A percentile compares a stretch with the other conserved stretches of the same genome.
phyloP scores from a whole-genome alignment of 1,140 invertebrate species.

The Hydropsyche tenuis region DNA sequence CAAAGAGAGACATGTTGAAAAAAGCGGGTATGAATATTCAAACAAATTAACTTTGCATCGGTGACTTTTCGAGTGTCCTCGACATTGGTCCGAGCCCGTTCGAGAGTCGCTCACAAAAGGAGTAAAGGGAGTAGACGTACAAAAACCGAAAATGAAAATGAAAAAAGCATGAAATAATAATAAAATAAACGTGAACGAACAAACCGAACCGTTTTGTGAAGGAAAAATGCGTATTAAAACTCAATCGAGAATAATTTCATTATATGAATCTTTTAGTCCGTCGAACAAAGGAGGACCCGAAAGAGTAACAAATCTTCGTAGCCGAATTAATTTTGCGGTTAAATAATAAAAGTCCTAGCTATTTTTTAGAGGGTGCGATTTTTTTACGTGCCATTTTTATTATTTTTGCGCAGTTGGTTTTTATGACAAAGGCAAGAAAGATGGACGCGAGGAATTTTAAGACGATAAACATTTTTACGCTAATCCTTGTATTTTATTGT shows the following conservation, averaged over 20 bases:
- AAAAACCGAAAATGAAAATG: background rate
- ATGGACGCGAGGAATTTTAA: constrained; percentile 23
- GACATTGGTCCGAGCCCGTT: constrained; percentile 41
- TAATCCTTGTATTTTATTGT: constrained; percentile 20
- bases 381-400: constrained; percentile 5
- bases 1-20: constrained; percentile 31
- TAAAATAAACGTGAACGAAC: background rate
- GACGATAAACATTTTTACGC: constrained; percentile 23
- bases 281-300: background rate
- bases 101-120: constrained; percentile 37
- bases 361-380: constrained; percentile 3
- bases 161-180: too few species aligned
- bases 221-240: constrained; percentile 9
- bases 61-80: constrained; percentile 46
- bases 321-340: constrained; percentile 35
- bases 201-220: background rate
- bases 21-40: constrained; percentile 47
- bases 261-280: background rate
- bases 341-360: constrained; percentile 16
- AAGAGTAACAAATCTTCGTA: constrained; percentile 15
- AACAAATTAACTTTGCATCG: constrained; percentile 47
- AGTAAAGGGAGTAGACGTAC: constrained; percentile 27
- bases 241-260: constrained; percentile 1
- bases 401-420: constrained; percentile 3
- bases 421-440: background rate